phyloP scores from a whole-genome alignment of 2,888 invertebrate genomes.

The Caenorhabditis auriculariae region DNA sequence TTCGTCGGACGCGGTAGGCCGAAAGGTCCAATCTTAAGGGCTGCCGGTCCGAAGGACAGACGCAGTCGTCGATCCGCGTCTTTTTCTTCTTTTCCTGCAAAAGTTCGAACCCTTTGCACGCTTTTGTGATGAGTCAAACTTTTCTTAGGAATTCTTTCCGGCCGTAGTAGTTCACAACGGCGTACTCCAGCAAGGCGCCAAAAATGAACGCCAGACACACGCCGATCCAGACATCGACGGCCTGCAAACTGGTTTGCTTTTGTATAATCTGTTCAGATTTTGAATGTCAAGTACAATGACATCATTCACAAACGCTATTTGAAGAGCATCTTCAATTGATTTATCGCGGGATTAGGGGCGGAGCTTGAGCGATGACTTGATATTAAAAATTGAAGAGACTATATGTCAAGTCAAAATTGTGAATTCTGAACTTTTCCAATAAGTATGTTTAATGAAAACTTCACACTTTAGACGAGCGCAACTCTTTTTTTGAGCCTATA shows the following conservation, averaged over 20 bases:
- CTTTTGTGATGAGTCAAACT: too few relatives aligned
- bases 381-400: too few relatives aligned
- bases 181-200: constrained; percentile 93
- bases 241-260: too few relatives aligned
- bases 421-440: neutral
- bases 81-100: constrained; percentile 52
- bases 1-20: constrained; percentile 31
- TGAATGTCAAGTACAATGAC: too few relatives aligned
- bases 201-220: constrained; percentile 89
- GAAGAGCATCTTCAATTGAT: too few relatives aligned
- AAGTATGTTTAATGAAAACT: neutral
- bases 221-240: constrained; percentile 68
- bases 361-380: too few relatives aligned
- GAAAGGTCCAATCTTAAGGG: constrained; percentile 51
- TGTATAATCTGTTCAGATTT: constrained; percentile 4
- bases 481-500: neutral
- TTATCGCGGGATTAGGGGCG: too few relatives aligned
- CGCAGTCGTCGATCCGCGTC: constrained; percentile 55
- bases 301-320: neutral
- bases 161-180: constrained; percentile 79
- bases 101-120: neutral
- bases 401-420: too few relatives aligned
- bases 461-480: neutral
- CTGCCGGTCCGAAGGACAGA: constrained; percentile 55
- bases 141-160: constrained; percentile 74